phyloP scores from a whole-genome alignment of 2,113 vertebrate genomes.

The Platichthys stellatus region DNA sequence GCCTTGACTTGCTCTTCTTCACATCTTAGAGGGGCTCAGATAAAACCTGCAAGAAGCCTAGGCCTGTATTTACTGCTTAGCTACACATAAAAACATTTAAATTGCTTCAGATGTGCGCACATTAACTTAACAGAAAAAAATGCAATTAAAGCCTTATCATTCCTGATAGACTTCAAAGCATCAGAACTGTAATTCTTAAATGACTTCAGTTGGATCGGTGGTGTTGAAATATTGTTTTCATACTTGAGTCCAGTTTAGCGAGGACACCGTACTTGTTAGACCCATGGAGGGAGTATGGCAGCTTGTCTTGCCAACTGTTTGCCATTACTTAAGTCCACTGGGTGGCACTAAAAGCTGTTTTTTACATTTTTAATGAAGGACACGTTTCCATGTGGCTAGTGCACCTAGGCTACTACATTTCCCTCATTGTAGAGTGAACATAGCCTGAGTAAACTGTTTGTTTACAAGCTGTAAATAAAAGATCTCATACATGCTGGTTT shows the following conservation, averaged over 20 bases:
- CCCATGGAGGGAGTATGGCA: conserved; percentile 35
- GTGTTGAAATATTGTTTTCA: conserved; percentile 38
- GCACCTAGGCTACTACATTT: conserved; percentile 43
- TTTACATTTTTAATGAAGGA: conserved; percentile 62
- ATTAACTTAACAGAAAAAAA: conserved; percentile 33
- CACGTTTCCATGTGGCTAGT: conserved; percentile 37
- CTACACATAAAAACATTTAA: conserved; percentile 12
- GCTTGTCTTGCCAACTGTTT: conserved; percentile 51
- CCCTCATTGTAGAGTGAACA: conserved; percentile 50
- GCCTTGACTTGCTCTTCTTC: conserved; percentile 40
- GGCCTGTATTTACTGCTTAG: conserved; percentile 17
- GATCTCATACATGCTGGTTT: conserved; percentile 38
- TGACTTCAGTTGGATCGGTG: not conserved
- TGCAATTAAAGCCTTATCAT: conserved; percentile 75
- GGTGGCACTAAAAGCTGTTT: conserved; percentile 60
- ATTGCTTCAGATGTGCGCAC: conserved; percentile 40
- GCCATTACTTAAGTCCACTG: conserved; percentile 55
- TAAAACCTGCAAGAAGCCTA: conserved; percentile 19
- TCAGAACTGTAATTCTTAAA: conserved; percentile 32
- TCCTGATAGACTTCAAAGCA: conserved; percentile 44
- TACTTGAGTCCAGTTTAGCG: conserved; percentile 34
- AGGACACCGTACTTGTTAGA: conserved; percentile 34
- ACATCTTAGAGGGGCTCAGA: conserved; percentile 26
- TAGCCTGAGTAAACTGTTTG: conserved; percentile 60
- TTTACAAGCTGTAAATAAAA: conserved; percentile 79